These are phyloP conservation scores for Drosophila testacea DNA, from an alignment of 2,888 invertebrate species.

Conservation along the genomic window DNA sequence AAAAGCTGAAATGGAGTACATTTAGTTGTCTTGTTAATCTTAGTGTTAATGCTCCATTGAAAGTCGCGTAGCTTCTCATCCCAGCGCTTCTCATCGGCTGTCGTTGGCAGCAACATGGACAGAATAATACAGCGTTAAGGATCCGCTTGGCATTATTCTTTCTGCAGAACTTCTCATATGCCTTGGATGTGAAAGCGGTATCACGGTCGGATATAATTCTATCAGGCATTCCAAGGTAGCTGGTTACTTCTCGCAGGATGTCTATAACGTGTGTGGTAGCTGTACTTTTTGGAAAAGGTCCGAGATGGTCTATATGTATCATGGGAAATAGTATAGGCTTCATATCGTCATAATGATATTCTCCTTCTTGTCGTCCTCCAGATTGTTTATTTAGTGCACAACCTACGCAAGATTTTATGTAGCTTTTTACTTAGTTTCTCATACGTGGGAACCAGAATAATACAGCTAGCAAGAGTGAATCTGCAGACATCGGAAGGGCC, in stretches of 20 bases:
- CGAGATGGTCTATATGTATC: slow-evolving; percentile 16
- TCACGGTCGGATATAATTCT: slow-evolving; percentile 1
- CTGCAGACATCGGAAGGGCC: not conserved
- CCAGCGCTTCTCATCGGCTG: slow-evolving; percentile 4
- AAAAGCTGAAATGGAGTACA: slow-evolving; percentile 10
- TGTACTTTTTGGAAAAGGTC: slow-evolving; percentile 12
- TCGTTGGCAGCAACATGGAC: slow-evolving; percentile 8
- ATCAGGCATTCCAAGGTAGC: not conserved
- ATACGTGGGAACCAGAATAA: too few species aligned
- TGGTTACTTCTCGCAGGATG: too few species aligned
- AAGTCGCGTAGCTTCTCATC: slow-evolving; percentile 4
- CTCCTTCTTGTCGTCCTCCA: slow-evolving; percentile 6
- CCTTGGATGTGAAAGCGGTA: slow-evolving; percentile 4
- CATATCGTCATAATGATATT: slow-evolving; percentile 12
- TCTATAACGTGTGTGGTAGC: not conserved
- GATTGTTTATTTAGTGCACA: slow-evolving; percentile 16
- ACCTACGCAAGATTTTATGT: slow-evolving; percentile 9
- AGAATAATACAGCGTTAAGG: slow-evolving; percentile 1
- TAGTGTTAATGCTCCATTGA: slow-evolving; percentile 15
- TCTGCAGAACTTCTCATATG: slow-evolving; percentile 1
- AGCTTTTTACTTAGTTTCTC: not conserved
- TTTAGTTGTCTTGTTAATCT: slow-evolving; percentile 1
- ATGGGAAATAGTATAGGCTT: slow-evolving; percentile 8
- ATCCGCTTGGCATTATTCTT: not conserved
- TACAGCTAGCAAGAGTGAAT: not conserved